These are phyloP conservation scores for Euzophera pinguis DNA, from an alignment of 2,888 invertebrate genomes.

Conservation along the genomic window DNA sequence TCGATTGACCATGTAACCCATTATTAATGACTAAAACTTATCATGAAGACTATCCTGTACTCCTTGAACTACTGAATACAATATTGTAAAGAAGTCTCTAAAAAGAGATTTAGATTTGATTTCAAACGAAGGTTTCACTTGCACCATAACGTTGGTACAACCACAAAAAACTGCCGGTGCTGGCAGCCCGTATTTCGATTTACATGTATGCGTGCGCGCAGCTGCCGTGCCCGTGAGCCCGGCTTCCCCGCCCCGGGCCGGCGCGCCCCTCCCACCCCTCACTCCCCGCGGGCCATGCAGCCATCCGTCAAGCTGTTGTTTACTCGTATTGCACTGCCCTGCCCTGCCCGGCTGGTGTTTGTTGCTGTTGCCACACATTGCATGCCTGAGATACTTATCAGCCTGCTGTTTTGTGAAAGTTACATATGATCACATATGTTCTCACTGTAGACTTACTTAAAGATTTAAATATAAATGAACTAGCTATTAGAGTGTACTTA, in stretches of 20 bases:
- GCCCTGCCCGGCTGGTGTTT: background rate
- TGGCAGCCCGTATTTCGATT: background rate
- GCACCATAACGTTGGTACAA: background rate
- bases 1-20: too few relatives aligned
- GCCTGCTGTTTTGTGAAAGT: too few relatives aligned
- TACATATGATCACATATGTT: background rate
- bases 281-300: conserved; percentile 13
- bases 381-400: background rate
- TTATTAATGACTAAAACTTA: too few relatives aligned
- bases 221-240: conserved; percentile 33
- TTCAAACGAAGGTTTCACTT: too few relatives aligned
- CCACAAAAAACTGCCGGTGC: background rate
- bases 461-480: too few relatives aligned
- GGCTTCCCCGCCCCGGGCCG: conserved; percentile 13
- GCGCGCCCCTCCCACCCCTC: too few relatives aligned
- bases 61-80: too few relatives aligned
- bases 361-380: background rate
- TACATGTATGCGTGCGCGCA: conserved; percentile 43
- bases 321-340: conserved; percentile 6
- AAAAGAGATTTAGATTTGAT: too few relatives aligned
- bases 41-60: too few relatives aligned
- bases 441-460: too few relatives aligned
- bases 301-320: conserved; percentile 8
- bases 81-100: too few relatives aligned
- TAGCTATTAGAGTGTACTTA: too few relatives aligned